These are phyloP conservation scores for Polydrusus pterygomalis DNA, from an alignment of 2,888 invertebrate genomes.

Conservation along the genomic window DNA sequence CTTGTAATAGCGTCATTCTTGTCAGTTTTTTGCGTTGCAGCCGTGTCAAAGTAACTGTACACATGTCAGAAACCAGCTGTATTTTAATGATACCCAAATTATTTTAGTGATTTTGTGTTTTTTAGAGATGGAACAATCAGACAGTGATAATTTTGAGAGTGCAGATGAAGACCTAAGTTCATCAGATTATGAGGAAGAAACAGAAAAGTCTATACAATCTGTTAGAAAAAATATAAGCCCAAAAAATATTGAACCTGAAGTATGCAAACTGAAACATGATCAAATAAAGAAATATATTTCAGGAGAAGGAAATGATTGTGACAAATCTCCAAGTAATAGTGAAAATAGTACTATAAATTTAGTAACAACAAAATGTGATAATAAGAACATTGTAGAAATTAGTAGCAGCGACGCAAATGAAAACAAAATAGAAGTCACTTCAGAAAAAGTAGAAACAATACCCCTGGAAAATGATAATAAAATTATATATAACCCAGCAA, in stretches of 20 bases:
- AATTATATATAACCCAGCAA: background rate
- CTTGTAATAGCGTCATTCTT: slow-evolving; percentile 4
- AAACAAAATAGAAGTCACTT: background rate
- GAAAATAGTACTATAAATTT: slow-evolving; percentile 6
- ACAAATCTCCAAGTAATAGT: background rate
- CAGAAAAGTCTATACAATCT: slow-evolving; percentile 23
- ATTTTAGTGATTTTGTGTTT: slow-evolving; percentile 7
- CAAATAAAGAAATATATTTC: background rate
- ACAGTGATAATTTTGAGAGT: slow-evolving; percentile 86
- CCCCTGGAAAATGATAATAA: background rate
- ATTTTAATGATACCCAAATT: background rate
- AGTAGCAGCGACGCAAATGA: background rate
- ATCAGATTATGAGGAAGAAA: slow-evolving; percentile 68
- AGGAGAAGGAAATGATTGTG: background rate
- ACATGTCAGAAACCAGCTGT: slow-evolving; percentile 23
- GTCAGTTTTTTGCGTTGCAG: slow-evolving; percentile 10
- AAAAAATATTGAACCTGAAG: slow-evolving; percentile 40
- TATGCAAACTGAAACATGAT: slow-evolving; percentile 36
- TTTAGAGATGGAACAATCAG: slow-evolving; percentile 80
- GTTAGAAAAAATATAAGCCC: background rate
- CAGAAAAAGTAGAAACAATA: background rate
- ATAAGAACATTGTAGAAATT: background rate
- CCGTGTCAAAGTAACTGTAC: slow-evolving; percentile 9
- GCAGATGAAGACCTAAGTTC: slow-evolving; percentile 81
- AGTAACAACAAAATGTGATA: background rate